These are phyloP conservation scores for Drosophila repletoides DNA, from an alignment of 1,140 invertebrate genomes.

Conservation along the genomic window DNA sequence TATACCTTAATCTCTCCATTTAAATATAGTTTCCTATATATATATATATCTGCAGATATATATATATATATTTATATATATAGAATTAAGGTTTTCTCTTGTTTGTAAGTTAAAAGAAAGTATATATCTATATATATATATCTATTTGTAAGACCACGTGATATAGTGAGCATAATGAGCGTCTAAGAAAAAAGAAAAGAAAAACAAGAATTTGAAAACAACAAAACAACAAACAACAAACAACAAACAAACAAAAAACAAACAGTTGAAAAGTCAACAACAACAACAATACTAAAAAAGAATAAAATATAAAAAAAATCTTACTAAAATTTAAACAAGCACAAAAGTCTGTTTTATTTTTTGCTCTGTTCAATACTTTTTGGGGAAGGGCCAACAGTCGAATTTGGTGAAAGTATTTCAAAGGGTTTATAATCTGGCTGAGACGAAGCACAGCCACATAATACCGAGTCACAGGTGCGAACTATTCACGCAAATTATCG, in stretches of 20 bases:
- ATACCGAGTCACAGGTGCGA: neutral
- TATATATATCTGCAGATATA: neutral
- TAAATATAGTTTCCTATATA: conserved; percentile 53
- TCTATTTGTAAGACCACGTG: conserved; percentile 72
- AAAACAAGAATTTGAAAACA: conserved; percentile 51
- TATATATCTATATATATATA: conserved; percentile 32
- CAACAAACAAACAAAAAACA: conserved; percentile 35
- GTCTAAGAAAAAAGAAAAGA: conserved; percentile 57
- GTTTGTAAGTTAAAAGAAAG: conserved; percentile 51
- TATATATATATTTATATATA: conserved; percentile 26
- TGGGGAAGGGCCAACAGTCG: neutral
- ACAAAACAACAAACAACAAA: conserved; percentile 26
- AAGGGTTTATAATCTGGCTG: no score
- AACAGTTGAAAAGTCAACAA: conserved; percentile 55
- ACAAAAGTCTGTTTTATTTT: conserved; percentile 27
- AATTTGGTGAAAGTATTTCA: conserved; percentile 31
- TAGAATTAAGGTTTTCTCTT: conserved; percentile 44
- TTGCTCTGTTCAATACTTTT: neutral
- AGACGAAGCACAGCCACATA: no score
- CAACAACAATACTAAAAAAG: conserved; percentile 67
- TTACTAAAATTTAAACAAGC: conserved; percentile 66
- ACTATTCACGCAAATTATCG: conserved; percentile 24
- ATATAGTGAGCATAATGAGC: conserved; percentile 77
- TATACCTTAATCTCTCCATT: conserved; percentile 51
- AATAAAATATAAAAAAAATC: conserved; percentile 66